Conservation (phyloP, 1,140 invertebrate species). For the Grapholita molesta region DNA sequence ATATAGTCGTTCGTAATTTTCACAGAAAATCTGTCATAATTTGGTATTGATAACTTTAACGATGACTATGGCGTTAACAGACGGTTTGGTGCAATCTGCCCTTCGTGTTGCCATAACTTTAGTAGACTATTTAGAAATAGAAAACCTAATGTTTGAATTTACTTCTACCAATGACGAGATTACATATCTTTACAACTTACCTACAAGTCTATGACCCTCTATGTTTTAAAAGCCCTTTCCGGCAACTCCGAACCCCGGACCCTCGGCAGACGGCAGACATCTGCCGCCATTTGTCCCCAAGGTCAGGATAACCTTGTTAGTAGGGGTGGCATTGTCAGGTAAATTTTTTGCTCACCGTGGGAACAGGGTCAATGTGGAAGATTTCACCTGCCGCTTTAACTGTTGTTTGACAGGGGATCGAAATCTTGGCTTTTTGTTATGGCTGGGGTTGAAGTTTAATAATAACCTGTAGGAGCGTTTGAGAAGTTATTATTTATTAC, state of each 20-base stretch:
- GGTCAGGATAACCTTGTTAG: neutral
- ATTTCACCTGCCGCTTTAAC: constrained; percentile 1
- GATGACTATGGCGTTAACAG: too few species aligned
- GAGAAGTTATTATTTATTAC: neutral
- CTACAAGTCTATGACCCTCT: neutral
- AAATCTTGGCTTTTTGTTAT: neutral
- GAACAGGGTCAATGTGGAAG: constrained; percentile 3
- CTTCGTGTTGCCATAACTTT: too few species aligned
- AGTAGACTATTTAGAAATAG: neutral
- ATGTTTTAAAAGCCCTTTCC: neutral
- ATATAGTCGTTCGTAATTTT: too few species aligned
- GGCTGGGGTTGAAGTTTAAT: neutral
- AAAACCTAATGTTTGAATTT: too few species aligned
- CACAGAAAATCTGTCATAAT: too few species aligned
- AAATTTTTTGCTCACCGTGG: constrained; percentile 8
- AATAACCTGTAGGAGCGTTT: neutral
- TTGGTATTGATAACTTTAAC: too few species aligned
- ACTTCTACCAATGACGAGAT: too few species aligned
- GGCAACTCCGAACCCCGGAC: neutral
- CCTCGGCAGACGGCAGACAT: neutral
- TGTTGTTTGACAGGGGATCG: neutral
- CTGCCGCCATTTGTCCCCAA: constrained; percentile 2
- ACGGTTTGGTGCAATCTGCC: too few species aligned
- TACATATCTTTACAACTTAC: too few species aligned
- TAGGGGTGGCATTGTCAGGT: neutral